Base-by-base conservation (phyloP, 2,888 invertebrate species). In the Dryadula phaetusa region DNA sequence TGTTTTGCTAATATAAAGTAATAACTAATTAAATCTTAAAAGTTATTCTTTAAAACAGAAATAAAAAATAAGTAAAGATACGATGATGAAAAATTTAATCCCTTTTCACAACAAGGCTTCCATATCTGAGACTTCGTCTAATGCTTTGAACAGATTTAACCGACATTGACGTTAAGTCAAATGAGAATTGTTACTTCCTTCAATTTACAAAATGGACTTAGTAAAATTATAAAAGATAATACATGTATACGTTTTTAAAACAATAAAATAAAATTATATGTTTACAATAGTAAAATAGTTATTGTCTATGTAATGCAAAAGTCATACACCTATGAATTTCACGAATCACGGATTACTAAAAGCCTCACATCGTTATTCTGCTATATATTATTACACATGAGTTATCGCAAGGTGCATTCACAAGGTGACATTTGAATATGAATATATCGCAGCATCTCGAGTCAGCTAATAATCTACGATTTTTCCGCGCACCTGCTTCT, bases 401-500 rank as follows among this genome's bases (percentile, higher is more conserved):
- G 83, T 79, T 82, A 82, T 77, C 80, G 75, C 79, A 71, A 75
- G 74, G 76, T 80, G 80, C 80, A 82, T 77, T 81, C 78, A 80
- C 84, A 82, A 77, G 79, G 79, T 82, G 83, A 84, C 84, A 92
- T 92, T 90, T 90, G 86, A 90, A 92, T 91, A 90, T 90, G 91
- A 92, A 90, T 90, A 83, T 86, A 86, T 86, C 87, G 84, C 79
- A 79, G 72, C 82, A 79, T 77, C 81, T 77, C 79, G 77, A 82
- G 79, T 75, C 79, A 72, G 82, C 82, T 91, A 90, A 90, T 92
- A 90, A 90, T 84, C 82, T 85, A 73, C 78, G 86, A 90, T 90
- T 91, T 89, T 92, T 92, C 89, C 87, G 85, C 90, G 77, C 91
- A 85, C 83, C 85, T 87, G 90, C 79, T 71, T 78, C 67, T 78